Evolutionary conservation across 2,888 invertebrate genomes (phyloP), one percentile per base, ranked within the genome.

Genomic region (Eupithecia dodoneata): DNA sequence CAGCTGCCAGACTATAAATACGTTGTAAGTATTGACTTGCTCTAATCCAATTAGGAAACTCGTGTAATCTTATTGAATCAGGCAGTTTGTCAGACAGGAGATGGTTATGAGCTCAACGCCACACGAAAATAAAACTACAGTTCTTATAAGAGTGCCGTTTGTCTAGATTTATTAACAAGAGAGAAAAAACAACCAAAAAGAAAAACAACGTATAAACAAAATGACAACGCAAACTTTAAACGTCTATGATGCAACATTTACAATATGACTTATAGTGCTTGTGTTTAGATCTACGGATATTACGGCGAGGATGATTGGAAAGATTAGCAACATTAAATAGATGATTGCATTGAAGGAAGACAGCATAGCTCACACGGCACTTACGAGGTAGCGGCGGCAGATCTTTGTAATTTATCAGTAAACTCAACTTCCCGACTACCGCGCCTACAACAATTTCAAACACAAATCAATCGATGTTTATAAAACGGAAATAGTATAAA

Each of bases 391-490:
- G 74, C 52, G 76, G 72, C 30, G 78, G 78, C 44, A 87, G 80
- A 69, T 89, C 87, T 87, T 88, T 89, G 87, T 87, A 88, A 86
- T 89, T 87, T 81, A 93, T 84, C 86, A 89, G 90, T 86, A 93
- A 88, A 83, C 88, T 91, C 86, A 93, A 91, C 88, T 89, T 92
- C 83, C 93, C 93, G 82, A 93, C 90, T 86, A 93, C 93, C 87
- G 90, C 89, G 81, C 89, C 93, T 92, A 92, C 73, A 88, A 92
- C 88, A 87, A 82, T 85, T 82, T 74, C 47, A 67, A 78, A 74
- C 66, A 81, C 59, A 75, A 5, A 70, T 66, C 66, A 66, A 66
- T 42, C 3, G 13, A 18, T 18, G 45, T 73, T 71, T 72, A 73
- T 9, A 63, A 49, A 18, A 5, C 69, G 18, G 42, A 73, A 74